These are phyloP conservation scores for Motacilla alba DNA, from an alignment of 2,113 vertebrate species.

Conservation along the genomic window DNA sequence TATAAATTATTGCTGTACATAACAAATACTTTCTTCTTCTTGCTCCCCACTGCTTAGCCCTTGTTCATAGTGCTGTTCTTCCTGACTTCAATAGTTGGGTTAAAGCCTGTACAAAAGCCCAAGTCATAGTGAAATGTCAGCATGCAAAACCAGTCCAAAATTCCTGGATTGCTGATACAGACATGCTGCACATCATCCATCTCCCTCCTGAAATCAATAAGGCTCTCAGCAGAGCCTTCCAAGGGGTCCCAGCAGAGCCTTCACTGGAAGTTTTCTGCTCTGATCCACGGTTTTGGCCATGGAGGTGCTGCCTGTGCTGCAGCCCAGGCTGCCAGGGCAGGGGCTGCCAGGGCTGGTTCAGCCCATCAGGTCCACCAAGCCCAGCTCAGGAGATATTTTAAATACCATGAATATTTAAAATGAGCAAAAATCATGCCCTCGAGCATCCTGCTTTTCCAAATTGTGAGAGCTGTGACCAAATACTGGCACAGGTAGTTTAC, in stretches of 20 bases:
- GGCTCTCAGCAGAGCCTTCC: neutral
- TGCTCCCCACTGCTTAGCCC: neutral
- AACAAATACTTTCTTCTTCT: neutral
- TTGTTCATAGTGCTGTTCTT: neutral
- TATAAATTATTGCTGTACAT: slow-evolving; percentile 18
- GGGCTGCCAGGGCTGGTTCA: neutral
- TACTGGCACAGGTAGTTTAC: neutral
- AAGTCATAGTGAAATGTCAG: neutral
- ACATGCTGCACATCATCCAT: neutral
- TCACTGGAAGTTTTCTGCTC: neutral
- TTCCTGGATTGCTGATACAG: neutral
- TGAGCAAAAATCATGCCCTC: neutral
- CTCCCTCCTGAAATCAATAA: neutral
- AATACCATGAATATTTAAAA: slow-evolving; percentile 35
- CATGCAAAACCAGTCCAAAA: neutral
- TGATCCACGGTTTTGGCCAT: neutral
- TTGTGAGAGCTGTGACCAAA: neutral
- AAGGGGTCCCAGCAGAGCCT: neutral
- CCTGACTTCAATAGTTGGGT: neutral
- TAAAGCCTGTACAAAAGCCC: neutral
- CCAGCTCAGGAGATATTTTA: neutral
- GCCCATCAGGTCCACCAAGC: neutral
- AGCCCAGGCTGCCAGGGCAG: neutral
- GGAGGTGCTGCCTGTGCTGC: neutral
- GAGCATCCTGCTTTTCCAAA: neutral